phyloP scores from a whole-genome alignment of 2,888 invertebrate species.

The Nemurella pictetii region DNA sequence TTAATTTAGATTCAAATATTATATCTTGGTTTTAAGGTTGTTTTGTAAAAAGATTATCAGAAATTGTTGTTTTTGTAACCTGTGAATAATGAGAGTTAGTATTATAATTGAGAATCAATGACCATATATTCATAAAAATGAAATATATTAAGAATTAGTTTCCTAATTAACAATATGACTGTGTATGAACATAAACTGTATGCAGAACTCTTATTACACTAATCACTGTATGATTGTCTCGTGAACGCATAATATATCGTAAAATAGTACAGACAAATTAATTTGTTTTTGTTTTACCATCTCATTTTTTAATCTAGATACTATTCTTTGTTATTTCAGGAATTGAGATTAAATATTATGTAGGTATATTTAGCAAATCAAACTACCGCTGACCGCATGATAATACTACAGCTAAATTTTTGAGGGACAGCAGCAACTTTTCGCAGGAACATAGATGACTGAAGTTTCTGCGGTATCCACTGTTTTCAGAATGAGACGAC shows the following conservation, averaged over 20 bases:
- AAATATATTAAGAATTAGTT: conserved; percentile 19
- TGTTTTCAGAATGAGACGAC: too few species aligned
- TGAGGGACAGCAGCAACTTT: too few species aligned
- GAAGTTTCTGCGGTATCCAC: too few species aligned
- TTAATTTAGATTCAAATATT: conserved; percentile 25
- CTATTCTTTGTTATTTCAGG: too few species aligned
- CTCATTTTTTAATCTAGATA: too few species aligned
- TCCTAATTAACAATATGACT: conserved; percentile 15
- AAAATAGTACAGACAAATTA: conserved; percentile 13
- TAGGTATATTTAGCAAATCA: too few species aligned
- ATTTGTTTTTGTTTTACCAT: neutral
- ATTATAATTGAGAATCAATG: conserved; percentile 8
- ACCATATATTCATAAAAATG: conserved; percentile 2
- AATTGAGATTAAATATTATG: too few species aligned
- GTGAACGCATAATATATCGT: conserved; percentile 42
- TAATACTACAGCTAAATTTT: too few species aligned
- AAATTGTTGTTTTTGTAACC: conserved; percentile 31
- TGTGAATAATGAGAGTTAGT: conserved; percentile 9
- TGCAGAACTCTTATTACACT: conserved; percentile 2
- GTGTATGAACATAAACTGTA: conserved; percentile 4
- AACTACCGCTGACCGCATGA: too few species aligned
- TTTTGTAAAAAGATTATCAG: conserved; percentile 23
- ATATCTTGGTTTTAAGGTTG: conserved; percentile 31
- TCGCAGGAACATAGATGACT: too few species aligned
- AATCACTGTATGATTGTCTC: conserved; percentile 33